Evolutionary conservation across 2,888 invertebrate species (phyloP).

Genomic region (Erynnis tages): DNA sequence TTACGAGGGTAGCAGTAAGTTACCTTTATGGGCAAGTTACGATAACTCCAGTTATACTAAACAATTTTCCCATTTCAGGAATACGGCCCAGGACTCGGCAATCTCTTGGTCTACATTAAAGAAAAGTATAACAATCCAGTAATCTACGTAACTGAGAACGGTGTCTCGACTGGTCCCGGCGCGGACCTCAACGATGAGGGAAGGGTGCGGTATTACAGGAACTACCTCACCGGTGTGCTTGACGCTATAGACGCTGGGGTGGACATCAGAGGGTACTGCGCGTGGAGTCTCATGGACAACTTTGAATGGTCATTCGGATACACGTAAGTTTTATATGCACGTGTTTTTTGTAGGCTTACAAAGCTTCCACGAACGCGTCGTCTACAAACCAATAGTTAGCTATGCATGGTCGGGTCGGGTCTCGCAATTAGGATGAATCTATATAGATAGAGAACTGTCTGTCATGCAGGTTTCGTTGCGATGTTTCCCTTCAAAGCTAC

Average conservation of each 20-base stretch:
- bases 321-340: slow-evolving; percentile 47
- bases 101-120: slow-evolving; percentile 35
- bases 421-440: too few relatives aligned
- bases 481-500: too few relatives aligned
- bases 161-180: slow-evolving; percentile 56
- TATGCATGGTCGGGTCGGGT: too few relatives aligned
- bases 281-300: slow-evolving; percentile 82
- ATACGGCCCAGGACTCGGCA: slow-evolving; percentile 37
- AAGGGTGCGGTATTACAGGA: slow-evolving; percentile 51
- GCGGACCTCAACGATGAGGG: slow-evolving; percentile 56
- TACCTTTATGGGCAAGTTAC: too few relatives aligned
- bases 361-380: too few relatives aligned
- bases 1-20: too few relatives aligned
- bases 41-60: neutral
- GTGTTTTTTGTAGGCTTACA: too few relatives aligned
- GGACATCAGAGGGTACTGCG: slow-evolving; percentile 69
- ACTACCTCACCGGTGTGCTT: slow-evolving; percentile 54
- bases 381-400: too few relatives aligned
- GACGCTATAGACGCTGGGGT: slow-evolving; percentile 59
- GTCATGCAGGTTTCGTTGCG: too few relatives aligned
- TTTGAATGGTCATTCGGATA: slow-evolving; percentile 82
- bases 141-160: slow-evolving; percentile 74
- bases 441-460: too few relatives aligned
- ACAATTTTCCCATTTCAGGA: slow-evolving; percentile 32
- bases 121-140: slow-evolving; percentile 36